Evolutionary conservation across 2,797 vertebrate species (phyloP).

Genomic region (Urocyon cinereoargenteus): DNA sequence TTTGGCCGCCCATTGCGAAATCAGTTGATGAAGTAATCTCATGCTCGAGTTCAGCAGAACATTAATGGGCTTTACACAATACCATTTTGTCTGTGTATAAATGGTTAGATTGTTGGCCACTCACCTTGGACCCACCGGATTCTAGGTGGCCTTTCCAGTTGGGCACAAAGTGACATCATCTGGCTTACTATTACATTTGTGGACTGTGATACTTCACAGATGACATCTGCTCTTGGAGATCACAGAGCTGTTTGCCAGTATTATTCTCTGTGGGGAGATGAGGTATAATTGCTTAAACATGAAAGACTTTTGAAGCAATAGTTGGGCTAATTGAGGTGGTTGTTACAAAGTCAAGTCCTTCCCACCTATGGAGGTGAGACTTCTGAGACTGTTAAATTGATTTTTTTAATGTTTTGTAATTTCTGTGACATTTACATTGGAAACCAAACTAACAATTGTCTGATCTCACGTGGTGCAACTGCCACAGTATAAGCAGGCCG

Average conservation of each 20-base stretch:
- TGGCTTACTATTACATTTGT: slow-evolving; percentile 64
- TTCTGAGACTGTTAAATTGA: not conserved
- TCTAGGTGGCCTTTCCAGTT: slow-evolving; percentile 76
- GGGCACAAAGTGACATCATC: slow-evolving; percentile 80
- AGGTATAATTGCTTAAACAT: slow-evolving; percentile 49
- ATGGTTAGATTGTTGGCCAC: slow-evolving; percentile 65
- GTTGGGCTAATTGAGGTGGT: slow-evolving; percentile 25
- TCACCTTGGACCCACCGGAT: slow-evolving; percentile 23
- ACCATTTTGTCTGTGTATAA: slow-evolving; percentile 70
- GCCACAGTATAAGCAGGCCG: not conserved
- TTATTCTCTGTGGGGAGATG: slow-evolving; percentile 74
- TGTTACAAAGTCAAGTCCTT: slow-evolving; percentile 45
- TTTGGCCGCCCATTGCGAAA: slow-evolving; percentile 80
- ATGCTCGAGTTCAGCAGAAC: slow-evolving; percentile 71
- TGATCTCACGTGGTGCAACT: not conserved
- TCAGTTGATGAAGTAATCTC: slow-evolving; percentile 78
- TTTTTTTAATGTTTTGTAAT: not conserved
- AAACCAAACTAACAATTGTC: not conserved
- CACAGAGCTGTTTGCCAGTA: slow-evolving; percentile 65
- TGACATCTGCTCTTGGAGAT: slow-evolving; percentile 69
- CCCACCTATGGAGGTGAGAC: not conserved
- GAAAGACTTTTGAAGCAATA: slow-evolving; percentile 55
- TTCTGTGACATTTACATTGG: not conserved
- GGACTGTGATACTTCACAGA: slow-evolving; percentile 75
- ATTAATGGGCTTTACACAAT: slow-evolving; percentile 76